Base-by-base conservation (phyloP, 2,113 vertebrate species). In the Seriola aureovittata region DNA sequence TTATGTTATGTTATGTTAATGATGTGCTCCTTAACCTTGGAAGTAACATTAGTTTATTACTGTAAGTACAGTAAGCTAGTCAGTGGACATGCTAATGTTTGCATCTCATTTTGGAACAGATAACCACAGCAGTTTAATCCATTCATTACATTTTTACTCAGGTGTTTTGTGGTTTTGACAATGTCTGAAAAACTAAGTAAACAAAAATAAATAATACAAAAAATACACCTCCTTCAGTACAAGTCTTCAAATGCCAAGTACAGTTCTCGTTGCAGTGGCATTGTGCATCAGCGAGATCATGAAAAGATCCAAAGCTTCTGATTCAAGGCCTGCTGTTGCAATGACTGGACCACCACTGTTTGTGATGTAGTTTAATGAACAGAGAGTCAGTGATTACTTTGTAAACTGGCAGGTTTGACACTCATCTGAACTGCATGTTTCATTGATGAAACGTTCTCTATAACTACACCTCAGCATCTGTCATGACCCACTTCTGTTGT, bases 401-500 rank as follows among this genome's bases (percentile, higher is more conserved):
- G 46, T 62, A 79, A 74, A 84, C 60, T 81, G 66, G 44, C 58
- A 32, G 48, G 19, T 73, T 75, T 76, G 52, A 70, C 25, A 46
- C 7, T 11, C 14, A 48, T 58, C 44, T 62, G 16, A 76, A 60
- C 64, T 63, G 21, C 25, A 58, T 58, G 32, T 64, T 83, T 75
- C 50, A 63, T 75, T 71, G 66, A 80, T 81, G 19, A 80, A 85
- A 80, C 23, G 12, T 36, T 80, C 50, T 75, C 44, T 44, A 14
- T 74, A 54, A 46, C 63, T 60, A 42, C 65, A 71, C 21, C 58
- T 87, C 62, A 65, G 60, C 78, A 66, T 84, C 74, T 57, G 67
- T 70, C 34, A 64, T 85, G 83, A 88, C 81, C 85, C 66, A 87
- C 38, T 84, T 84, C 69, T 78, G 9, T 71, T 85, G 40, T 52